These are phyloP conservation scores for Acronicta alni DNA, from an alignment of 2,888 invertebrate genomes.

Conservation along the genomic window DNA sequence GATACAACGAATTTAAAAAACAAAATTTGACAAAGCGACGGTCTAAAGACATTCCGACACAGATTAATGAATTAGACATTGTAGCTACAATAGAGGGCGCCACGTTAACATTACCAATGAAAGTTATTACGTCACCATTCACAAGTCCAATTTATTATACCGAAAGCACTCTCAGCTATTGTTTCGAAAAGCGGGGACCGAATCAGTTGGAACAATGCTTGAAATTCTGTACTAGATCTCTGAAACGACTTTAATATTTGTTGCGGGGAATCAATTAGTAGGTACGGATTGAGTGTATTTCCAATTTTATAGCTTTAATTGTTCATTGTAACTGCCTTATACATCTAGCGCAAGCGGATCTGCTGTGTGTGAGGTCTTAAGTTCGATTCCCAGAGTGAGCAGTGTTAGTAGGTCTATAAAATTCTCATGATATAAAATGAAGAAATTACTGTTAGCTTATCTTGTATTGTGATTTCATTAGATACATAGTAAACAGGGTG, in stretches of 20 bases:
- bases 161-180: constrained; percentile 66
- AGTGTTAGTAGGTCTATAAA: too few relatives aligned
- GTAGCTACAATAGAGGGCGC: constrained; percentile 58
- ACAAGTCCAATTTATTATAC: constrained; percentile 68
- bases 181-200: constrained; percentile 51
- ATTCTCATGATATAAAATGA: too few relatives aligned
- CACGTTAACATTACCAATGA: constrained; percentile 65
- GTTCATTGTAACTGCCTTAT: not conserved
- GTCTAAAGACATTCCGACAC: constrained; percentile 26
- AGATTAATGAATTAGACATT: constrained; percentile 65
- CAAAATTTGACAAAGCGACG: constrained; percentile 4
- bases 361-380: too few relatives aligned
- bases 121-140: constrained; percentile 66
- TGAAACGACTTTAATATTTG: constrained; percentile 39
- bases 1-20: not conserved
- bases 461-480: too few relatives aligned
- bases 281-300: constrained; percentile 9
- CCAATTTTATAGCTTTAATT: constrained; percentile 5
- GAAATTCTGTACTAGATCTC: constrained; percentile 23
- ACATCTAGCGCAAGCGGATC: too few relatives aligned
- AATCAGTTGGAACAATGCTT: constrained; percentile 51
- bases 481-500: too few relatives aligned
- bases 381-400: too few relatives aligned
- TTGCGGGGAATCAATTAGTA: constrained; percentile 31
- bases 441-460: too few relatives aligned